phyloP scores from a whole-genome alignment of 1,140 invertebrate species.

The Philopotamus ludificatus region DNA sequence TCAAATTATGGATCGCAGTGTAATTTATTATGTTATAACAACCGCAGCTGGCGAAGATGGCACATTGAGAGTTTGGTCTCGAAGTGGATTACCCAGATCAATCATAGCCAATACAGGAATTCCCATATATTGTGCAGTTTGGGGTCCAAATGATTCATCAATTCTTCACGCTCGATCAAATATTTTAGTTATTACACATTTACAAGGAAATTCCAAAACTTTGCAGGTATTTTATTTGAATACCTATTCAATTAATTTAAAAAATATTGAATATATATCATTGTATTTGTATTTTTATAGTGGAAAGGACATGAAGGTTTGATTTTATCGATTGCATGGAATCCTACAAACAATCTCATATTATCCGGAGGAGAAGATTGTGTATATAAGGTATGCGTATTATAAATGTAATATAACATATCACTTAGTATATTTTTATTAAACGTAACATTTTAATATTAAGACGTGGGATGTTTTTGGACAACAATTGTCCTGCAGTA shows the following conservation, averaged over 20 bases:
- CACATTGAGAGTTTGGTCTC: constrained; percentile 93
- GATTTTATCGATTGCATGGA: constrained; percentile 88
- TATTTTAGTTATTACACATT: constrained; percentile 83
- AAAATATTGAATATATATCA: constrained; percentile 20
- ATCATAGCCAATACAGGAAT: constrained; percentile 80
- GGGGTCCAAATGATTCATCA: constrained; percentile 82
- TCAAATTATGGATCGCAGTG: too few species aligned
- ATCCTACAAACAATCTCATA: constrained; percentile 80
- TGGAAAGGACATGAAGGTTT: constrained; percentile 97
- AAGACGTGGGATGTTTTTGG: constrained; percentile 91
- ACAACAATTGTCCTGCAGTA: constrained; percentile 79
- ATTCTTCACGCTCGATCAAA: constrained; percentile 84
- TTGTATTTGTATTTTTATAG: constrained; percentile 56
- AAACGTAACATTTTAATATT: constrained; percentile 18
- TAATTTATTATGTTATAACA: constrained; percentile 21
- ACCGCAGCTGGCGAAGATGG: constrained; percentile 91
- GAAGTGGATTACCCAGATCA: constrained; percentile 91
- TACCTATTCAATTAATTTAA: not conserved
- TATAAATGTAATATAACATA: not conserved
- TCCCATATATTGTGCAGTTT: constrained; percentile 79
- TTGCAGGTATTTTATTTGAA: constrained; percentile 62
- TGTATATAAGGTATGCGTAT: constrained; percentile 72
- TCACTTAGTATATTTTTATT: not conserved
- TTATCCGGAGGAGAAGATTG: constrained; percentile 95
- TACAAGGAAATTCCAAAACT: constrained; percentile 86